Percentiles rank a stretch among this genome's conserved stretches.
Evolutionary conservation across 2,797 vertebrate species (phyloP).

Genomic region (Hybognathus amarus): DNA sequence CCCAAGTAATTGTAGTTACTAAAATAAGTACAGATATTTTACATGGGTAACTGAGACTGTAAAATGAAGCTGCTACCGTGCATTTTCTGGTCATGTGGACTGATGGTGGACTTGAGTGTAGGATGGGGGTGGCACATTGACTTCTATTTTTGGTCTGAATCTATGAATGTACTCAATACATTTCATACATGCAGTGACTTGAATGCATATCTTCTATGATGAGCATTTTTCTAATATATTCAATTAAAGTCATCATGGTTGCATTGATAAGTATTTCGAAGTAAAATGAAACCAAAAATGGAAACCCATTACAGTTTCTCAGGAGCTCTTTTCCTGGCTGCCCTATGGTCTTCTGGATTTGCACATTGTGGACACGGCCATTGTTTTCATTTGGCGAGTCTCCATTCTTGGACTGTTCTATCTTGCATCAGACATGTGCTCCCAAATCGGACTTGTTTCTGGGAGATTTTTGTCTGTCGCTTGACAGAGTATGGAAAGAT

Average conservation of each 20-base stretch:
- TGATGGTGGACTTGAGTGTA: background rate
- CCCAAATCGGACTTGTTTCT: slow-evolving; percentile 38
- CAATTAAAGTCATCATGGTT: no score
- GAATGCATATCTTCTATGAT: background rate
- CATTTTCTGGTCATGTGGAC: background rate
- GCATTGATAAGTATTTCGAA: background rate
- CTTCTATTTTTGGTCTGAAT: background rate
- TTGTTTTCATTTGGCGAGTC: background rate
- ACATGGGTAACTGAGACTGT: no score
- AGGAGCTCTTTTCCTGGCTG: background rate
- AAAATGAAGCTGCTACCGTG: no score
- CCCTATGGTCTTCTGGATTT: background rate
- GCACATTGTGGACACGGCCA: background rate
- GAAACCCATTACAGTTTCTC: background rate
- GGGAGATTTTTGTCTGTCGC: background rate
- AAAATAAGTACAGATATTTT: no score
- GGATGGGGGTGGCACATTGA: background rate
- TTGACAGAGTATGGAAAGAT: slow-evolving; percentile 26
- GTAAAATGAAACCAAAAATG: background rate
- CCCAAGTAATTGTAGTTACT: no score
- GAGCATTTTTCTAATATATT: no score
- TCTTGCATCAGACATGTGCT: background rate
- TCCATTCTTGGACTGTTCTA: background rate
- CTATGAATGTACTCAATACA: background rate
- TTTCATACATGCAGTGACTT: background rate